Percentiles rank a stretch among this genome's conserved stretches.
These are phyloP conservation scores for Leucophenga varia DNA, from an alignment of 1,140 invertebrate genomes.

Conservation along the genomic window DNA sequence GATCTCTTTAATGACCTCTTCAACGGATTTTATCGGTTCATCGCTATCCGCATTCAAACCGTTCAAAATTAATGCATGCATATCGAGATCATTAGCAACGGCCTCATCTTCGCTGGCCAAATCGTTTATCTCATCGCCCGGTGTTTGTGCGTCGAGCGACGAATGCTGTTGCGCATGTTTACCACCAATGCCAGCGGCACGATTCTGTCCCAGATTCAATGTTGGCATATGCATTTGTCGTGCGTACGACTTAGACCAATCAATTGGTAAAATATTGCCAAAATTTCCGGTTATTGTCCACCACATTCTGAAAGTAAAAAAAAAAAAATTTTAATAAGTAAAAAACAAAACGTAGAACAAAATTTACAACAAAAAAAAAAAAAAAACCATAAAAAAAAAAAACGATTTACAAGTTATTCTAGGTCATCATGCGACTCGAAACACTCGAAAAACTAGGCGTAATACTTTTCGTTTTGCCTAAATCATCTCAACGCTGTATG, in stretches of 20 bases:
- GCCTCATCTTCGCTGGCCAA: conserved; percentile 93
- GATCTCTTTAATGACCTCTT: conserved; percentile 95
- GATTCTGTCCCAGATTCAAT: conserved; percentile 81
- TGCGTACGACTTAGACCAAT: conserved; percentile 98
- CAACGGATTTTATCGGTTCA: conserved; percentile 90
- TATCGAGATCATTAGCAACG: conserved; percentile 91
- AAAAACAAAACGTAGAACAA: no score
- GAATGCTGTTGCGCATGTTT: no score
- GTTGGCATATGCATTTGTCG: conserved; percentile 92
- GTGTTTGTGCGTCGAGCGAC: conserved; percentile 59
- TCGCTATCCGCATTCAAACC: conserved; percentile 76
- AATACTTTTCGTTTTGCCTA: no score
- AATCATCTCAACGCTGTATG: no score
- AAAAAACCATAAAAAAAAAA: no score
- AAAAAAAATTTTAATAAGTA: no score
- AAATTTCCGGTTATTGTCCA: conserved; percentile 99
- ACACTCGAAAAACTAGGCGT: no score
- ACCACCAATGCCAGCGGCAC: no score
- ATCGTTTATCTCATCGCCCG: conserved; percentile 71
- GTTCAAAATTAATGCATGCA: conserved; percentile 93
- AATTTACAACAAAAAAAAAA: no score
- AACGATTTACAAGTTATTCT: no score
- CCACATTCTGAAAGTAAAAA: conserved; percentile 90
- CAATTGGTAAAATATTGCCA: conserved; percentile 97
- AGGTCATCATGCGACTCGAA: no score